Evolutionary conservation across 2,113 vertebrate genomes (phyloP).

Genomic region (Dicaeum eximium): DNA sequence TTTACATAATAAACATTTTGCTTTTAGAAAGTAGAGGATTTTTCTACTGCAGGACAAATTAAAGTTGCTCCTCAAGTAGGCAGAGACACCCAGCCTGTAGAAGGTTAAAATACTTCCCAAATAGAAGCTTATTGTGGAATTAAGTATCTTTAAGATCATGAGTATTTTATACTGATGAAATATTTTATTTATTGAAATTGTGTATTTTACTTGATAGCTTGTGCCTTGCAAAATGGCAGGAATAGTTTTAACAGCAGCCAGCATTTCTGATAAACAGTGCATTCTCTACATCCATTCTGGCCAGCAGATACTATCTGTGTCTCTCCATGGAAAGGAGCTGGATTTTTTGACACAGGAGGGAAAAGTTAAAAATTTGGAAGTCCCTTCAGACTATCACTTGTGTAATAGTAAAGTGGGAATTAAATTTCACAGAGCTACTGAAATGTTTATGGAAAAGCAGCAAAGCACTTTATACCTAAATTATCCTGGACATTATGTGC

Average conservation of each 20-base stretch:
- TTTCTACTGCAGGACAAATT: background rate
- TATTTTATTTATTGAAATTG: background rate
- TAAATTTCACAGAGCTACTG: background rate
- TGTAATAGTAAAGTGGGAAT: background rate
- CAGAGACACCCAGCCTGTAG: background rate
- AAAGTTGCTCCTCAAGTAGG: background rate
- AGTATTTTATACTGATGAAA: background rate
- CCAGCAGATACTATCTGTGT: background rate
- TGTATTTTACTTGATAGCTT: background rate
- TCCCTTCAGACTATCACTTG: background rate
- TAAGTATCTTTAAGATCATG: rapidly evolving
- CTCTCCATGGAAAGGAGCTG: background rate
- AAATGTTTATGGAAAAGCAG: background rate
- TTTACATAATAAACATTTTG: background rate
- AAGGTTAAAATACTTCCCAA: background rate
- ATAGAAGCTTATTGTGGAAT: background rate
- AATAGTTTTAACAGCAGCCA: background rate
- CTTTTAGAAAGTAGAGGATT: background rate
- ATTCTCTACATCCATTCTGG: background rate
- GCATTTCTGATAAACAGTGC: background rate
- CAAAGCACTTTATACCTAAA: background rate
- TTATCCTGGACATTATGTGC: background rate
- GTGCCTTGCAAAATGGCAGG: background rate
- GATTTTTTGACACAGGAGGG: background rate
- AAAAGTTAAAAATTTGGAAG: background rate